These are phyloP conservation scores for Caprella mutica DNA, from an alignment of 2,888 invertebrate genomes.

Conservation along the genomic window DNA sequence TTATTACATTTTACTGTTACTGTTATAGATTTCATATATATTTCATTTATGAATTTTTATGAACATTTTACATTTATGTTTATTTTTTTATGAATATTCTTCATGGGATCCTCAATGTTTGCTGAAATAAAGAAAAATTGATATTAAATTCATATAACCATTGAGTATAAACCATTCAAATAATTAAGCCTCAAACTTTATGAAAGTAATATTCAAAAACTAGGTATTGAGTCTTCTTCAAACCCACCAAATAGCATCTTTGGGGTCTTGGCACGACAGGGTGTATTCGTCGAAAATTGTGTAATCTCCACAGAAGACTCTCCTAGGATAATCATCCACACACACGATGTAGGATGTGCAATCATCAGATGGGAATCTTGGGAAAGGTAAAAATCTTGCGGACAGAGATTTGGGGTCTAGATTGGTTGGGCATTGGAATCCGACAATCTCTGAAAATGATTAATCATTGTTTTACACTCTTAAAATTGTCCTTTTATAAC, in stretches of 20 bases:
- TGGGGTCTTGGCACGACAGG: constrained; percentile 63
- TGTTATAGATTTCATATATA: constrained; percentile 8
- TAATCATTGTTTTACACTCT: not conserved
- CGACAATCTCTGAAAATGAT: constrained; percentile 55
- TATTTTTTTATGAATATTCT: too few species aligned
- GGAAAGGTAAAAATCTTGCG: constrained; percentile 85
- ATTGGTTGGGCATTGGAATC: constrained; percentile 81
- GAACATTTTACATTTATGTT: too few species aligned
- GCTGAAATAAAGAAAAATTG: too few species aligned
- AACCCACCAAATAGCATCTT: constrained; percentile 22
- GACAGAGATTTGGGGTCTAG: constrained; percentile 66
- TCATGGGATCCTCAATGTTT: too few species aligned
- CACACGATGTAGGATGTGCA: constrained; percentile 79
- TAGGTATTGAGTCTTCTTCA: too few species aligned
- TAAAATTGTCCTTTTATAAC: not conserved
- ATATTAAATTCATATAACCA: too few species aligned
- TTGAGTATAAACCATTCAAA: too few species aligned
- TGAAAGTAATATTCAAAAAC: too few species aligned
- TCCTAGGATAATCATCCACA: constrained; percentile 75
- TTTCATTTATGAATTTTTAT: too few species aligned
- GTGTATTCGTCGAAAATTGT: constrained; percentile 73
- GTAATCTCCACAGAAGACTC: constrained; percentile 76
- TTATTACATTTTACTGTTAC: constrained; percentile 5
- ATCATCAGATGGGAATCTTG: constrained; percentile 77
- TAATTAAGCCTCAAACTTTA: too few species aligned